Evolutionary conservation across 64 coral and sea anemone species (phyloP).

Genomic region (Montipora efflorescens): DNA sequence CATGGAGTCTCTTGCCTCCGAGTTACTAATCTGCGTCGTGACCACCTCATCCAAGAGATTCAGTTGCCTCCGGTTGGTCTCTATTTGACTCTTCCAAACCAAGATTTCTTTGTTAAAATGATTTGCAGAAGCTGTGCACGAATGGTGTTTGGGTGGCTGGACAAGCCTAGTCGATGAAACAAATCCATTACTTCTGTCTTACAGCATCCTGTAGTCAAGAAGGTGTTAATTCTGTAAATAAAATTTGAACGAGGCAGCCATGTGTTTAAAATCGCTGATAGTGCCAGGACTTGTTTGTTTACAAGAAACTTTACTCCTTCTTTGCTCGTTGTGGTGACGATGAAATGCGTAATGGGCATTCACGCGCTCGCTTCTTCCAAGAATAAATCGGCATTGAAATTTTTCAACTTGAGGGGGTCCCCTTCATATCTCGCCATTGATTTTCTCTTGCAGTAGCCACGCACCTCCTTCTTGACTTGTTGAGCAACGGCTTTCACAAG

Average conservation of each 20-base stretch:
- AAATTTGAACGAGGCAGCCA: constrained; percentile 53
- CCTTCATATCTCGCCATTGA: background rate
- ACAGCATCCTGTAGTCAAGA: constrained; percentile 29
- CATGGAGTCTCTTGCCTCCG: background rate
- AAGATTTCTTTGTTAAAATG: constrained; percentile 18
- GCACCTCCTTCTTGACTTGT: background rate
- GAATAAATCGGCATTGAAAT: background rate
- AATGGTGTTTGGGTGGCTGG: constrained; percentile 25
- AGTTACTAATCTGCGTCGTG: background rate
- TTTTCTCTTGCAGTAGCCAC: background rate
- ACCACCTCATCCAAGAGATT: constrained; percentile 35
- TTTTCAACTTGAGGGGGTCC: background rate
- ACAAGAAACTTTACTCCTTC: background rate
- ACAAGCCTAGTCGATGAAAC: constrained; percentile 47
- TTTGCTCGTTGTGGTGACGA: background rate
- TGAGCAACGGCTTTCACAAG: background rate
- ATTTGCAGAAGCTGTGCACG: constrained; percentile 8
- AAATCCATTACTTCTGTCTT: constrained; percentile 55
- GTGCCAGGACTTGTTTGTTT: background rate
- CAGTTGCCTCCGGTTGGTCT: background rate
- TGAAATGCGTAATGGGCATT: background rate
- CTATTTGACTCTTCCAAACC: constrained; percentile 42
- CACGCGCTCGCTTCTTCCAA: background rate
- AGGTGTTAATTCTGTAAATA: constrained; percentile 20
- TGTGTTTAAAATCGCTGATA: constrained; percentile 42